phyloP scores from a whole-genome alignment of 37 sponge, comb jelly and placozoan species.

The Lycopodina hypogea region DNA sequence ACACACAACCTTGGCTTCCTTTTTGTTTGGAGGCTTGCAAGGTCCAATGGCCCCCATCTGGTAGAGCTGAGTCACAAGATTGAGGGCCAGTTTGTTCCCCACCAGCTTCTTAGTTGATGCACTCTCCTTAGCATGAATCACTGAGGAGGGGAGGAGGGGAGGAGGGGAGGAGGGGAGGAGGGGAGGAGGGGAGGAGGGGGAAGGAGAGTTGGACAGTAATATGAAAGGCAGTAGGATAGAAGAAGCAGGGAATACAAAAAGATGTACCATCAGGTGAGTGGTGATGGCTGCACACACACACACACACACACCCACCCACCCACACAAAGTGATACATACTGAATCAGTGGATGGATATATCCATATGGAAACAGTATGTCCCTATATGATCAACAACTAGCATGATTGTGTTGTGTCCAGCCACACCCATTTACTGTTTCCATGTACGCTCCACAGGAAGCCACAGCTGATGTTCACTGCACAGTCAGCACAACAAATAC shows the following conservation, averaged over 20 bases:
- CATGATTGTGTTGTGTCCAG: too few relatives aligned
- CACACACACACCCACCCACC: too few relatives aligned
- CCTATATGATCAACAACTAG: too few relatives aligned
- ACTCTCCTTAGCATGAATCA: slow-evolving; percentile 52
- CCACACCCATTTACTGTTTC: too few relatives aligned
- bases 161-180: neutral
- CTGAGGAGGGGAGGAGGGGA: neutral
- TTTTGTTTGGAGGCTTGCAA: slow-evolving; percentile 26
- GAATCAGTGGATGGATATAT: too few relatives aligned
- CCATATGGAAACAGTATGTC: too few relatives aligned
- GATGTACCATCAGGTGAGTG: too few relatives aligned
- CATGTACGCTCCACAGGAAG: too few relatives aligned
- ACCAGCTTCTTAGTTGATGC: slow-evolving; percentile 73
- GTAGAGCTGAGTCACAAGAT: slow-evolving; percentile 68
- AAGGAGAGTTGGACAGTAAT: neutral
- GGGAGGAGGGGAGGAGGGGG: neutral
- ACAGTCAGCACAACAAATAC: too few relatives aligned
- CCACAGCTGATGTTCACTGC: too few relatives aligned
- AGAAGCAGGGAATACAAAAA: neutral
- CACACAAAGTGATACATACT: too few relatives aligned
- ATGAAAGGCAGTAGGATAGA: neutral
- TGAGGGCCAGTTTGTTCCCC: slow-evolving; percentile 50
- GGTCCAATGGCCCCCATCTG: slow-evolving; percentile 68
- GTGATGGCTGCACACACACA: too few relatives aligned
- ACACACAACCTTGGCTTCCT: slow-evolving; percentile 29